Evolutionary conservation across 1,140 invertebrate genomes (phyloP).

Genomic region (Drosophila pectinifera): DNA sequence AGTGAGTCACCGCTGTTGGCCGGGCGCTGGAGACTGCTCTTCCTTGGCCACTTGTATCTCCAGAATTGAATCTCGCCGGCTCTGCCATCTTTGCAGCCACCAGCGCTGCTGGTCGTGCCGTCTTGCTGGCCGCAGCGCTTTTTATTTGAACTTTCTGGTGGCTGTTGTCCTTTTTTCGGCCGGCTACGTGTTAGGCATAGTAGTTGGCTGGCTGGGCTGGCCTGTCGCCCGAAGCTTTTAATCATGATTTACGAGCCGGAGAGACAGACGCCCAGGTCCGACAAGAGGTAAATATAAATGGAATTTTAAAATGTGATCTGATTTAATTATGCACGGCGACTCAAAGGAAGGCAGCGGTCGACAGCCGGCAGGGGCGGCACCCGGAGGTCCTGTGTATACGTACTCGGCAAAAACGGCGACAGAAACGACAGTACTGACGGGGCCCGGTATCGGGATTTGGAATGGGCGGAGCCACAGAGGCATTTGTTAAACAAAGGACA

Average conservation of each 20-base stretch:
- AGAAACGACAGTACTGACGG: slow-evolving; percentile 30
- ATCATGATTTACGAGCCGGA: slow-evolving; percentile 83
- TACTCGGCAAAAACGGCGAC: slow-evolving; percentile 37
- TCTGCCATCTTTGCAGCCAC: slow-evolving; percentile 52
- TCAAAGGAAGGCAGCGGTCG: slow-evolving; percentile 29
- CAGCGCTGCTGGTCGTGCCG: slow-evolving; percentile 51
- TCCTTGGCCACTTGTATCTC: slow-evolving; percentile 78
- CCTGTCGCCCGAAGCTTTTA: slow-evolving; percentile 81
- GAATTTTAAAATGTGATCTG: slow-evolving; percentile 85
- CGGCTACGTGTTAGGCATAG: slow-evolving; percentile 77
- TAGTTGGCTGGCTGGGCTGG: slow-evolving; percentile 33
- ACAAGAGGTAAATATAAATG: slow-evolving; percentile 84
- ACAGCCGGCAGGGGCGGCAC: too few relatives aligned
- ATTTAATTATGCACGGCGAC: slow-evolving; percentile 82
- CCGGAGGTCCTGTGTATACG: slow-evolving; percentile 40
- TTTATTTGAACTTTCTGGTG: slow-evolving; percentile 69
- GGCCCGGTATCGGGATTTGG: slow-evolving; percentile 12
- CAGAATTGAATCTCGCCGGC: slow-evolving; percentile 75
- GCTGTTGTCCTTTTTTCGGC: slow-evolving; percentile 19
- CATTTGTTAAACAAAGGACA: slow-evolving; percentile 41
- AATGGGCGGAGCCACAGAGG: slow-evolving; percentile 19
- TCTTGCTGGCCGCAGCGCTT: slow-evolving; percentile 69
- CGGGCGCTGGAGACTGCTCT: slow-evolving; percentile 51
- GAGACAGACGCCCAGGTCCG: slow-evolving; percentile 51
- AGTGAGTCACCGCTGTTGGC: slow-evolving; percentile 72